Conservation (phyloP, 2,797 vertebrate species). For the Helicolenus hilgendorfi region DNA sequence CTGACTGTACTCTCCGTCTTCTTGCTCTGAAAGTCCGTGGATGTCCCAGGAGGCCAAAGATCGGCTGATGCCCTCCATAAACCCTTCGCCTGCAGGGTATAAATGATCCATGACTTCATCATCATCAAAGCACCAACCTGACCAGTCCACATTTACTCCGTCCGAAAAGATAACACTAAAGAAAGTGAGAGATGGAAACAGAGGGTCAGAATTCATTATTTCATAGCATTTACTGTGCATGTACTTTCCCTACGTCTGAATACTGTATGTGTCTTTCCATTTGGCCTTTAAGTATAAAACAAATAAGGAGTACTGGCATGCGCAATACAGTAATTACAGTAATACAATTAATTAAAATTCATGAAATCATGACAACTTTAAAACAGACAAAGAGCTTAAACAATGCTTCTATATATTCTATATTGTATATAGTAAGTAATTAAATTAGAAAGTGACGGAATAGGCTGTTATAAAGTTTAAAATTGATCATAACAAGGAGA, state of each 20-base stretch:
- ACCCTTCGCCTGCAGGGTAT: slow-evolving; percentile 38
- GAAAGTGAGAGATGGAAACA: slow-evolving; percentile 21
- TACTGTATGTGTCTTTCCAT: not conserved
- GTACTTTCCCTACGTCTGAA: not conserved
- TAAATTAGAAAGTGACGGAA: not conserved
- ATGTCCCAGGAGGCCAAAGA: slow-evolving; percentile 34
- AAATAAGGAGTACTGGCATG: not conserved
- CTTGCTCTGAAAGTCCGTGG: slow-evolving; percentile 31
- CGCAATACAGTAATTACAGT: not conserved
- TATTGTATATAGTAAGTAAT: not conserved
- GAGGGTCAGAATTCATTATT: not conserved
- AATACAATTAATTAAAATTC: not conserved
- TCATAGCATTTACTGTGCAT: not conserved
- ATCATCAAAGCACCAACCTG: slow-evolving; percentile 88
- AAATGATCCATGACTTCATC: slow-evolving; percentile 80
- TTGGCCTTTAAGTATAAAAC: not conserved
- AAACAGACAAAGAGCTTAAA: not conserved
- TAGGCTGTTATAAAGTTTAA: not conserved
- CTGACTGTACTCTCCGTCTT: slow-evolving; percentile 83
- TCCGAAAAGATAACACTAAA: slow-evolving; percentile 62
- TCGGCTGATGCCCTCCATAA: slow-evolving; percentile 56
- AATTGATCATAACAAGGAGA: not conserved
- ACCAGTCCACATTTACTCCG: slow-evolving; percentile 87
- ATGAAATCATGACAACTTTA: not conserved
- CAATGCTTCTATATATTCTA: not conserved